These are phyloP conservation scores for Eulacestoma nigropectus DNA, from an alignment of 2,113 vertebrate genomes.

Conservation along the genomic window DNA sequence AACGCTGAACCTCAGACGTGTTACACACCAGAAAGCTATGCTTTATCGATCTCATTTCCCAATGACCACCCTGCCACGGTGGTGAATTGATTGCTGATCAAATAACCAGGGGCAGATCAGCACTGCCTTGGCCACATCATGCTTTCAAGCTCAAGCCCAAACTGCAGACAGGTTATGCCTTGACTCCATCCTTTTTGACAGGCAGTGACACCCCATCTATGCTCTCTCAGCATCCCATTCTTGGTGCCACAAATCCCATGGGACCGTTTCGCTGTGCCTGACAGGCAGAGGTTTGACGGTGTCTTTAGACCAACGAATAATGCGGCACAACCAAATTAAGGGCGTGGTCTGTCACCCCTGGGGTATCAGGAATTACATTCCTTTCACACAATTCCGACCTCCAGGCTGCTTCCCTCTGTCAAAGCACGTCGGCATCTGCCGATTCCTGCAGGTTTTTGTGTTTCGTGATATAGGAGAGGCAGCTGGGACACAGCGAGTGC, in stretches of 20 bases:
- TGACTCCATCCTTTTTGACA: background rate
- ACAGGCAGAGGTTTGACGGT: background rate
- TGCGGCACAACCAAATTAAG: background rate
- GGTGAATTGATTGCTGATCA: background rate
- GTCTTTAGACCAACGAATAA: background rate
- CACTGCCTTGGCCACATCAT: background rate
- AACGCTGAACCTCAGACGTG: background rate
- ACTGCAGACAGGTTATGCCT: accelerated
- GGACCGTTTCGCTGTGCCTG: background rate
- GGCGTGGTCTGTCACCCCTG: background rate
- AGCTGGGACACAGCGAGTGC: background rate
- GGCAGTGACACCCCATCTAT: accelerated
- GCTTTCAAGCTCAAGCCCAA: background rate
- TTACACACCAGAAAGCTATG: background rate
- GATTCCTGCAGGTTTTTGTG: background rate
- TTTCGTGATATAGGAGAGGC: accelerated
- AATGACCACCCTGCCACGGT: background rate
- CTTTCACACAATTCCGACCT: background rate
- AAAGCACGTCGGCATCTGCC: background rate
- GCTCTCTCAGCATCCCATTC: background rate
- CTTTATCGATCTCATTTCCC: background rate
- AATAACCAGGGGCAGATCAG: background rate
- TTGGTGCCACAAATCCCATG: background rate
- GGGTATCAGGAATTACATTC: background rate
- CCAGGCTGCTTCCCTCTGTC: background rate